phyloP scores from a whole-genome alignment of 2,113 vertebrate genomes.

The Aegithalos caudatus region DNA sequence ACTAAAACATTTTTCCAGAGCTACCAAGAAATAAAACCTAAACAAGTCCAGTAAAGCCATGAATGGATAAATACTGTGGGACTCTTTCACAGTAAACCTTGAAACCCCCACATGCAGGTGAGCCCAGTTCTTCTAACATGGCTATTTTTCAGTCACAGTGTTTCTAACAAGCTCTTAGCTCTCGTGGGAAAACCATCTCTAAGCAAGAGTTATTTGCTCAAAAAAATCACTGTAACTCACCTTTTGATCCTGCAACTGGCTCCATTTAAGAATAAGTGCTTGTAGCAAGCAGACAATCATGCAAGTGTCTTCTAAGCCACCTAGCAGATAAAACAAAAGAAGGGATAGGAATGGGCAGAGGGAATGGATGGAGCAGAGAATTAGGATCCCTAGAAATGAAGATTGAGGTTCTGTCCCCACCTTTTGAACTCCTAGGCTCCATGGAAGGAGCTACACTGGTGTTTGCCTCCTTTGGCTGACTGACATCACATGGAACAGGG shows the following conservation, averaged over 20 bases:
- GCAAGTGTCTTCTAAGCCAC: background rate
- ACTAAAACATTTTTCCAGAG: conserved; percentile 67
- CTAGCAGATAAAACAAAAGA: background rate
- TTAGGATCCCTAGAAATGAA: background rate
- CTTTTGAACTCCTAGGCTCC: background rate
- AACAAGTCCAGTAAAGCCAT: conserved; percentile 51
- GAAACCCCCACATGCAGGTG: background rate
- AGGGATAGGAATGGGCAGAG: background rate
- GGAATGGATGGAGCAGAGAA: background rate
- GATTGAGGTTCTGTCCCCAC: background rate
- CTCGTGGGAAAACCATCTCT: background rate
- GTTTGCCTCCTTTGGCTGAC: background rate
- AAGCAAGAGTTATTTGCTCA: background rate
- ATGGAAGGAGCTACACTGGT: background rate
- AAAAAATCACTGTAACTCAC: background rate
- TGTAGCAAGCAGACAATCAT: background rate
- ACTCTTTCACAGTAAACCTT: conserved; percentile 9
- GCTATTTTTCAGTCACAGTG: background rate
- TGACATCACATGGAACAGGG: background rate
- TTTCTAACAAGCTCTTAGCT: background rate
- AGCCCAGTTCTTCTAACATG: background rate
- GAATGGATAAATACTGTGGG: conserved; percentile 38
- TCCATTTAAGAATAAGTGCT: background rate
- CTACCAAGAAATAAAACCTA: conserved; percentile 67
- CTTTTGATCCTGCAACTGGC: background rate